A percentile compares a stretch with the other conserved stretches of the same genome.
Conservation (phyloP, 1,140 invertebrate genomes). For the Drosophila nannoptera region DNA sequence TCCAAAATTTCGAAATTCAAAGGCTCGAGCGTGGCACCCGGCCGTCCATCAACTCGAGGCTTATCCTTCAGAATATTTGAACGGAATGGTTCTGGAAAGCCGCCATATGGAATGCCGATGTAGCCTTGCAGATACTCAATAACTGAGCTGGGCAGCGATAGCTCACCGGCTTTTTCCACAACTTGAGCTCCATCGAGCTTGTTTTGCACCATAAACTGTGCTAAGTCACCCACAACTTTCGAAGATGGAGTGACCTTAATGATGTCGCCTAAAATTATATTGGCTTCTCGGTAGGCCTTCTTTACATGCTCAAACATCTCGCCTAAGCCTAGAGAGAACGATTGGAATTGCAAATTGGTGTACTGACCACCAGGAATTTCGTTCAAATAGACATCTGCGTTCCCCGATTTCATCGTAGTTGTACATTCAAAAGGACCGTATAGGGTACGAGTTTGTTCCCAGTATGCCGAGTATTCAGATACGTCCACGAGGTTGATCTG, state of each 20-base stretch:
- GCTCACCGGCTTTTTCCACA: constrained; percentile 92
- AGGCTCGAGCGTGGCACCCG: constrained; percentile 89
- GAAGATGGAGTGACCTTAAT: constrained; percentile 99
- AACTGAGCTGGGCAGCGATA: constrained; percentile 98
- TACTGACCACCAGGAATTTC: constrained; percentile 99
- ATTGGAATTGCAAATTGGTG: constrained; percentile 99
- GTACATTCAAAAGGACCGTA: constrained; percentile 99
- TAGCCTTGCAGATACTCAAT: constrained; percentile 98
- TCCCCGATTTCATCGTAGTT: constrained; percentile 99
- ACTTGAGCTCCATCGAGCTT: constrained; percentile 93
- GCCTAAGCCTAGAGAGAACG: constrained; percentile 97
- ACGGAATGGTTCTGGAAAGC: constrained; percentile 96
- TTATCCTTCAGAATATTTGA: constrained; percentile 94
- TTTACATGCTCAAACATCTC: constrained; percentile 99
- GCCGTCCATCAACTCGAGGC: constrained; percentile 92
- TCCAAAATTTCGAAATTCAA: constrained; percentile 93
- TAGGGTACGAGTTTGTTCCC: constrained; percentile 97
- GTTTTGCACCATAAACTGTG: constrained; percentile 99
- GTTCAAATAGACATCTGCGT: constrained; percentile 98
- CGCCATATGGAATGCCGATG: constrained; percentile 96
- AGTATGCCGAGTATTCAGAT: constrained; percentile 97
- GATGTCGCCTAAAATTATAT: constrained; percentile 96
- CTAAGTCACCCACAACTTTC: constrained; percentile 99
- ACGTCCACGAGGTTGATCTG: constrained; percentile 89
- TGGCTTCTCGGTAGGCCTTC: constrained; percentile 97